phyloP scores from a whole-genome alignment of 2,888 invertebrate species.

The Pandemis corylana region DNA sequence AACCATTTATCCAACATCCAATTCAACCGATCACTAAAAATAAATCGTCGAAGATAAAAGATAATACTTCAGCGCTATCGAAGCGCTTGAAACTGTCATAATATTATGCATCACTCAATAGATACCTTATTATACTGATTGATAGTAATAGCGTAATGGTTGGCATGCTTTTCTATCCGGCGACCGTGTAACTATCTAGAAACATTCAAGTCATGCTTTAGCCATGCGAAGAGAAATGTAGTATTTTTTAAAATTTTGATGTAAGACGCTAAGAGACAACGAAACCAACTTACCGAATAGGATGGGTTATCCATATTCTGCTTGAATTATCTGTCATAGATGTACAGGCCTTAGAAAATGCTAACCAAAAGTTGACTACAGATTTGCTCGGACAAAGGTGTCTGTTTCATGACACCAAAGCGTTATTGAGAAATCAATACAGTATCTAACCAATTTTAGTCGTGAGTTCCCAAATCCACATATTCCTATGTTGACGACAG shows the following conservation, averaged over 20 bases:
- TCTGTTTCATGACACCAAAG: no score
- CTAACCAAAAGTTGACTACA: no score
- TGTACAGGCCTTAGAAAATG: no score
- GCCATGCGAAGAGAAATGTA: constrained; percentile 14
- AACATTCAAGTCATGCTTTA: constrained; percentile 20
- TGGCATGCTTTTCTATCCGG: constrained; percentile 34
- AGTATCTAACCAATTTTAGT: no score
- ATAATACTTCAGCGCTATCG: constrained; percentile 32
- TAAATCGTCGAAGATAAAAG: constrained; percentile 34
- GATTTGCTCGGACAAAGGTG: no score
- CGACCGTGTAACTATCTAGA: constrained; percentile 3
- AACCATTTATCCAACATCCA: constrained; percentile 4
- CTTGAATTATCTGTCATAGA: no score
- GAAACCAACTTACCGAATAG: neutral
- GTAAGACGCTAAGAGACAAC: neutral
- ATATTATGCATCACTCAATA: constrained; percentile 41
- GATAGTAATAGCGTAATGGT: constrained; percentile 37
- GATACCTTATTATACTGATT: constrained; percentile 36
- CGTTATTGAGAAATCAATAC: no score
- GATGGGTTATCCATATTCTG: neutral
- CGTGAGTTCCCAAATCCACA: neutral
- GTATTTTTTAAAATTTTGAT: neutral
- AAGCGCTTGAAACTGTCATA: constrained; percentile 38
- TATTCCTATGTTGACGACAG: neutral
- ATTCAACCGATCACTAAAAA: neutral